Conservation (phyloP, 2,113 vertebrate genomes). For the Anser cygnoides region DNA sequence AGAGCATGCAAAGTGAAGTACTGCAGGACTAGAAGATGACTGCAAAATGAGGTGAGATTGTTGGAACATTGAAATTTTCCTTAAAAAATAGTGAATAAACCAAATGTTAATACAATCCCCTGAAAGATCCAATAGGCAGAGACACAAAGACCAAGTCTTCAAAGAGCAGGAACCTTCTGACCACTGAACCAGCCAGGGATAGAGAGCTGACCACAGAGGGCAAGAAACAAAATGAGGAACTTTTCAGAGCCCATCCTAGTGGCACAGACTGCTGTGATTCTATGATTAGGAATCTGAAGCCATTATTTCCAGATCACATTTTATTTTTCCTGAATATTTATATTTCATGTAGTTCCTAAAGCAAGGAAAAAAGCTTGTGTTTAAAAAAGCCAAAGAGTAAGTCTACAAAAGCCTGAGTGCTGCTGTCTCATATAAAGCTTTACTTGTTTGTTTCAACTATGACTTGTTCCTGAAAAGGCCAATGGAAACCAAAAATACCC, state of each 20-base stretch:
- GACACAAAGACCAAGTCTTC: not conserved
- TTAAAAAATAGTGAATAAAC: not conserved
- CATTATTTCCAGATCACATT: not conserved
- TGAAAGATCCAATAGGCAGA: not conserved
- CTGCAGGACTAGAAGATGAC: not conserved
- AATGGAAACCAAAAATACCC: not conserved
- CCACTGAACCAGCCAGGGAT: not conserved
- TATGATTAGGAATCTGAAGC: not conserved
- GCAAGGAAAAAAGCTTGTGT: not conserved
- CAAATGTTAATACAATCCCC: not conserved
- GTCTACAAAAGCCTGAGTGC: not conserved
- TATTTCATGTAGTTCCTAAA: not conserved
- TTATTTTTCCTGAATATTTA: not conserved
- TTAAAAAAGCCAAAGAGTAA: not conserved
- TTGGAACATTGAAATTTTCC: not conserved
- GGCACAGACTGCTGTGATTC: not conserved
- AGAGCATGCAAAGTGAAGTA: not conserved
- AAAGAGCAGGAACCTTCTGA: not conserved
- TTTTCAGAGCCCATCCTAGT: not conserved
- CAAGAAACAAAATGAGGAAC: not conserved
- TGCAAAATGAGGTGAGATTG: not conserved
- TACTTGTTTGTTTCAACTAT: rapidly evolving
- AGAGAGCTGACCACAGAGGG: not conserved
- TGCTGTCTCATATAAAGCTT: not conserved
- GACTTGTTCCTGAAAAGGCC: not conserved